These are phyloP conservation scores for Crenichthys baileyi DNA, from an alignment of 2,797 vertebrate genomes.

Conservation along the genomic window DNA sequence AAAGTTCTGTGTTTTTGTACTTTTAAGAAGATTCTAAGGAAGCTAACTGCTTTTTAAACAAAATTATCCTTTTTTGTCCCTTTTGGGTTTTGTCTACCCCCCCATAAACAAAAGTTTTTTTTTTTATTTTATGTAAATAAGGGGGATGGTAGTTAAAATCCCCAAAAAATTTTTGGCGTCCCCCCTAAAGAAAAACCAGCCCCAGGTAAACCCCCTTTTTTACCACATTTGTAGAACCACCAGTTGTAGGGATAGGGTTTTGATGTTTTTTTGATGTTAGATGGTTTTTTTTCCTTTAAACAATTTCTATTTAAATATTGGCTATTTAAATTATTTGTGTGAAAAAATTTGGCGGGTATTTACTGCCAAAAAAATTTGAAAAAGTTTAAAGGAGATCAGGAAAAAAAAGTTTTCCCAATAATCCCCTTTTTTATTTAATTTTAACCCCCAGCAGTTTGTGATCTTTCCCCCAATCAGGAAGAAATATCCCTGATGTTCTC, in stretches of 20 bases:
- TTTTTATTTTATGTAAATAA: too few relatives aligned
- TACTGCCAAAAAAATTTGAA: neutral
- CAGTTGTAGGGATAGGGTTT: neutral
- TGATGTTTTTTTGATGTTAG: neutral
- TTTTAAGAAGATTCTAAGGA: neutral
- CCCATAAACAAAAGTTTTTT: too few relatives aligned
- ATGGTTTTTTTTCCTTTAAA: neutral
- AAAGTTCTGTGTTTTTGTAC: neutral
- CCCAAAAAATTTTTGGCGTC: too few relatives aligned
- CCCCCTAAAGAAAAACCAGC: neutral
- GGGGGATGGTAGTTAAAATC: too few relatives aligned
- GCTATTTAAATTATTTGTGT: neutral
- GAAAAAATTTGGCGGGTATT: neutral
- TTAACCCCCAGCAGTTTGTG: slow-evolving; percentile 26
- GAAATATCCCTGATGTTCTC: slow-evolving; percentile 85
- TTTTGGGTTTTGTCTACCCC: too few relatives aligned
- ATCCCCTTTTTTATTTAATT: too few relatives aligned
- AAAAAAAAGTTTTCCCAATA: neutral
- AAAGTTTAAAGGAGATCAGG: neutral
- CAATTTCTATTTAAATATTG: neutral
- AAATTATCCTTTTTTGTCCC: too few relatives aligned
- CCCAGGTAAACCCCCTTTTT: neutral
- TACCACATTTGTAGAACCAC: neutral
- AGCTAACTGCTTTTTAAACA: neutral
- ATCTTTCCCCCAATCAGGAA: slow-evolving; percentile 86